Percentiles rank a stretch among this genome's conserved stretches.
phyloP scores from a whole-genome alignment of 2,113 vertebrate genomes.

The Trogon melanurus region DNA sequence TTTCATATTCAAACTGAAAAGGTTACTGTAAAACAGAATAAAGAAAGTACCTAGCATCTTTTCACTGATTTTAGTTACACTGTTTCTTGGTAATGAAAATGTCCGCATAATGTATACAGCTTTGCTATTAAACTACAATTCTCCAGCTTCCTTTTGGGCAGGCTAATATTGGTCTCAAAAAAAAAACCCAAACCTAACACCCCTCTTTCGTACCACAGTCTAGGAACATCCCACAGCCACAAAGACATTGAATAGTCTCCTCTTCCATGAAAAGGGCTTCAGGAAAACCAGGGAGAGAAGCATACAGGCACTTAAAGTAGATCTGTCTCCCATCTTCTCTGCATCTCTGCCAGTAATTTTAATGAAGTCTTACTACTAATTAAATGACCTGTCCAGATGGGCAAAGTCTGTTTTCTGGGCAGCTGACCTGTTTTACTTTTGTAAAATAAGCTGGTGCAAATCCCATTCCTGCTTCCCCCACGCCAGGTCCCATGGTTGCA shows the following conservation, averaged over 20 bases:
- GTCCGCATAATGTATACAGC: not conserved
- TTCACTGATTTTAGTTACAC: not conserved
- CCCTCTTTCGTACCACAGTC: not conserved
- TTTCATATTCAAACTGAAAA: not conserved
- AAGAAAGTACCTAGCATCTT: not conserved
- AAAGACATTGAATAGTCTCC: not conserved
- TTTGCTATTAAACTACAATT: not conserved
- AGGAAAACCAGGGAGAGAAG: not conserved
- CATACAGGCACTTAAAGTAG: not conserved
- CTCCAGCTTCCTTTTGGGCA: not conserved
- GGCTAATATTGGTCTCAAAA: not conserved
- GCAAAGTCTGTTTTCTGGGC: not conserved
- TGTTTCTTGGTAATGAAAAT: not conserved
- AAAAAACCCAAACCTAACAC: not conserved
- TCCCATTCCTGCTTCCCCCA: not conserved
- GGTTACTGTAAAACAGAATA: not conserved
- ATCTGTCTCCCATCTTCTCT: not conserved
- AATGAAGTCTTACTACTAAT: not conserved
- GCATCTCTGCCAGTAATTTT: not conserved
- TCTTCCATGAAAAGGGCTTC: not conserved
- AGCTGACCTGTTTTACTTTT: not conserved
- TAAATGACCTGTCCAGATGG: not conserved
- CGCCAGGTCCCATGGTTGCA: not conserved
- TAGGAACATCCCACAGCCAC: not conserved
- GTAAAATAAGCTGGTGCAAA: accelerated